Conservation (phyloP, 2,888 invertebrate species). For the Lamellibrachia satsuma region DNA sequence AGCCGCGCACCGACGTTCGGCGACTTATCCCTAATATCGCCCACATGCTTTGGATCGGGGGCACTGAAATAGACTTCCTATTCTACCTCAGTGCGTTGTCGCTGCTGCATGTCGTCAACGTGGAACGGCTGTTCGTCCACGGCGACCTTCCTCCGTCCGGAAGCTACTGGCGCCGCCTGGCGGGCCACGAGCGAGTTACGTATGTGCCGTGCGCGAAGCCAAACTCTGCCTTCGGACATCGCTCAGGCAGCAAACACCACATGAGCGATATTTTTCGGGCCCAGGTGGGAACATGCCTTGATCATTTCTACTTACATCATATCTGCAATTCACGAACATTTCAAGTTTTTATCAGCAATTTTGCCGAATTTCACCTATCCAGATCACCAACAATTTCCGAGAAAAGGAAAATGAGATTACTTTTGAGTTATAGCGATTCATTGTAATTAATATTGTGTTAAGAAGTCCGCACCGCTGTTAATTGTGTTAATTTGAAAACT, state of each 20-base stretch:
- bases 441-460: no score
- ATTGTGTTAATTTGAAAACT: no score
- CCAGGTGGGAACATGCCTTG: conserved; percentile 34
- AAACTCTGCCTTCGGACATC: conserved; percentile 35
- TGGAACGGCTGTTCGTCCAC: conserved; percentile 51
- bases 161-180: conserved; percentile 33
- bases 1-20: not conserved
- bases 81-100: conserved; percentile 55
- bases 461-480: no score
- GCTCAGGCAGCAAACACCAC: conserved; percentile 47
- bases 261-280: conserved; percentile 53
- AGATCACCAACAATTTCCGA: no score
- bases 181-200: conserved; percentile 30
- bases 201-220: conserved; percentile 3
- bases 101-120: conserved; percentile 48
- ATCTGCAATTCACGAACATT: no score
- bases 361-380: no score
- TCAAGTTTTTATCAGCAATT: no score
- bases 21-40: conserved; percentile 50
- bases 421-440: no score
- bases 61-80: conserved; percentile 47
- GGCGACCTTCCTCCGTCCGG: conserved; percentile 47
- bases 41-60: conserved; percentile 54
- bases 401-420: no score
- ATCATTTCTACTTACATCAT: no score